phyloP scores from a whole-genome alignment of 2,113 vertebrate species.

The Pygoscelis adeliae region DNA sequence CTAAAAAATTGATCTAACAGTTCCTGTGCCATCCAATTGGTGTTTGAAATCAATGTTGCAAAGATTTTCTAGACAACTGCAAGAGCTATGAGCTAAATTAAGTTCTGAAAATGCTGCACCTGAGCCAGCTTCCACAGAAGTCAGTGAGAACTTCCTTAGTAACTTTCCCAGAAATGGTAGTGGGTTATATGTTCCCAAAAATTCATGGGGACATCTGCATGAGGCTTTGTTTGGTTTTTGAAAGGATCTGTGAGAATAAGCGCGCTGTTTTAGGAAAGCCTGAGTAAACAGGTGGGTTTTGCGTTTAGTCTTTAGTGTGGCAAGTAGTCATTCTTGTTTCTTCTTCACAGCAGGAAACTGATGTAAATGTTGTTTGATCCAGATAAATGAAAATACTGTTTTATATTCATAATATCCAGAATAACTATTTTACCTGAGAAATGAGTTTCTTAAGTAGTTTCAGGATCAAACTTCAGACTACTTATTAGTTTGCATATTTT shows the following conservation, averaged over 20 bases:
- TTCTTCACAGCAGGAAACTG: not conserved
- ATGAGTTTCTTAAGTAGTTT: not conserved
- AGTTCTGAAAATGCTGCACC: not conserved
- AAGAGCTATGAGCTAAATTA: slow-evolving; percentile 19
- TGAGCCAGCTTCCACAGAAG: not conserved
- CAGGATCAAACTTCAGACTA: not conserved
- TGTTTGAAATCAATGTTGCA: slow-evolving; percentile 20
- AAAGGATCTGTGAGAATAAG: not conserved
- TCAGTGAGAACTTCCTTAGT: not conserved
- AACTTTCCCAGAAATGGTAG: not conserved
- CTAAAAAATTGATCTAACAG: not conserved
- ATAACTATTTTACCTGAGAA: not conserved
- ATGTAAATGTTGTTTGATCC: not conserved
- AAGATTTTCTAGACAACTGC: slow-evolving; percentile 10
- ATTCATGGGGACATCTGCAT: not conserved
- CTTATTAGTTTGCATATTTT: not conserved
- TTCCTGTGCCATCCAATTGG: not conserved
- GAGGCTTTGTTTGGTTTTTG: not conserved
- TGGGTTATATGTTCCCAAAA: not conserved
- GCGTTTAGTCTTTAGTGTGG: not conserved
- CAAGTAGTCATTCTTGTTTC: not conserved
- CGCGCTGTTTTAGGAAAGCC: not conserved
- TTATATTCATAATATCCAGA: not conserved
- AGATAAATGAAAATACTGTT: not conserved
- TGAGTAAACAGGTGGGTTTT: not conserved